phyloP scores from a whole-genome alignment of 2,113 vertebrate genomes.

The Sisor rabdophorus region DNA sequence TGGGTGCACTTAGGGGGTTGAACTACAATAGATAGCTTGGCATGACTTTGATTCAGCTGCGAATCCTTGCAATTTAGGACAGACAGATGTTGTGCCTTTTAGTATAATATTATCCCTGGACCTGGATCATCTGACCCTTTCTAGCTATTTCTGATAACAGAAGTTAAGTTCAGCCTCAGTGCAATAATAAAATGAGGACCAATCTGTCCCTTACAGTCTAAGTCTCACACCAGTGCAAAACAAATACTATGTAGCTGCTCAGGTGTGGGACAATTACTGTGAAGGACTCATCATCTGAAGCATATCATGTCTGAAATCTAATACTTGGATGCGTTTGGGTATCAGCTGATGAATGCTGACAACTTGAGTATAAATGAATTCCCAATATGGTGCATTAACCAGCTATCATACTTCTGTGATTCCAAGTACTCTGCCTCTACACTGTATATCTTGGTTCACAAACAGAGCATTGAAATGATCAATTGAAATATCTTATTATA shows the following conservation, averaged over 20 bases:
- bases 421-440: not conserved
- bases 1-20: conserved; percentile 12
- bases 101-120: not conserved
- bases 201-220: conserved; percentile 70
- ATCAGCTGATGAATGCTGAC: not conserved
- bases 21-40: conserved; percentile 32
- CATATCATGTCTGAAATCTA: not conserved
- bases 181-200: not conserved
- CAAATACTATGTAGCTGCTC: conserved; percentile 75
- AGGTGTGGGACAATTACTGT: conserved; percentile 78
- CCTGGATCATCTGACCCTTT: not conserved
- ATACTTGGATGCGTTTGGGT: too few relatives aligned
- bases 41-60: not conserved
- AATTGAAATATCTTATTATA: not conserved
- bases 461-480: not conserved
- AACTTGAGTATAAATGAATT: not conserved
- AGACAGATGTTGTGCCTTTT: conserved; percentile 31
- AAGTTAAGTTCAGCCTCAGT: not conserved
- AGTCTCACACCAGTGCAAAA: conserved; percentile 84
- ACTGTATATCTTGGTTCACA: not conserved
- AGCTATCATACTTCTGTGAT: not conserved
- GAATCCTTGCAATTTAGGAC: too few relatives aligned
- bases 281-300: conserved; percentile 45
- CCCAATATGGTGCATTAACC: not conserved
- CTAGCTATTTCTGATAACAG: not conserved